These are phyloP conservation scores for Nemotelus nigrinus DNA, from an alignment of 2,888 invertebrate genomes.

Conservation along the genomic window DNA sequence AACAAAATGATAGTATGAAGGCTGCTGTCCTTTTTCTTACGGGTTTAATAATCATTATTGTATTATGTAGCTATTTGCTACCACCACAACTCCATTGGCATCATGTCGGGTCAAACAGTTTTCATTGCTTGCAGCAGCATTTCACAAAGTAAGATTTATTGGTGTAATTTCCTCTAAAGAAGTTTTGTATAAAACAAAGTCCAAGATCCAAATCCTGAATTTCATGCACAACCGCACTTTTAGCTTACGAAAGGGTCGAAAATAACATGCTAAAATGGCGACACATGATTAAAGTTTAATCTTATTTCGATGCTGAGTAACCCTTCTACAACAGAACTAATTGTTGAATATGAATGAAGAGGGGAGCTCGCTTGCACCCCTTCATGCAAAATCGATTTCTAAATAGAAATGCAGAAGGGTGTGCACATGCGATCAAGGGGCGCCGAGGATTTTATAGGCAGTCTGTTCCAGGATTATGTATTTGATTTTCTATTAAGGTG, in stretches of 20 bases:
- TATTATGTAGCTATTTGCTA: no score
- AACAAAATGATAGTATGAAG: no score
- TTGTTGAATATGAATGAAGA: background rate
- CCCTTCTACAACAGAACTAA: slow-evolving; percentile 16
- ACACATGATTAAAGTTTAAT: slow-evolving; percentile 20
- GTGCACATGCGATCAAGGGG: background rate
- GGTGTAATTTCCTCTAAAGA: background rate
- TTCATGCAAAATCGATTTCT: background rate
- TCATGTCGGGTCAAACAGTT: no score
- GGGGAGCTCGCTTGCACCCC: background rate
- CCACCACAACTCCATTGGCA: no score
- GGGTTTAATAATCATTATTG: no score
- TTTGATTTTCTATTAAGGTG: slow-evolving; percentile 40
- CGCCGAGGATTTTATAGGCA: background rate
- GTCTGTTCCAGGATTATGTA: slow-evolving; percentile 32
- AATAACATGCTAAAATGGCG: slow-evolving; percentile 15
- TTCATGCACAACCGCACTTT: background rate
- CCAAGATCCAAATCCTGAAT: background rate
- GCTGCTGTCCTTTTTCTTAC: no score
- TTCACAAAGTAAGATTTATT: no score
- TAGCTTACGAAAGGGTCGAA: background rate
- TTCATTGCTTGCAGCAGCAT: no score
- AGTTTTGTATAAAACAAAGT: background rate
- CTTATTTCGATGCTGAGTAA: slow-evolving; percentile 29
- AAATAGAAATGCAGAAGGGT: background rate